phyloP scores from a whole-genome alignment of 92 coral and sea anemone genomes.

The Diadumene lineata region DNA sequence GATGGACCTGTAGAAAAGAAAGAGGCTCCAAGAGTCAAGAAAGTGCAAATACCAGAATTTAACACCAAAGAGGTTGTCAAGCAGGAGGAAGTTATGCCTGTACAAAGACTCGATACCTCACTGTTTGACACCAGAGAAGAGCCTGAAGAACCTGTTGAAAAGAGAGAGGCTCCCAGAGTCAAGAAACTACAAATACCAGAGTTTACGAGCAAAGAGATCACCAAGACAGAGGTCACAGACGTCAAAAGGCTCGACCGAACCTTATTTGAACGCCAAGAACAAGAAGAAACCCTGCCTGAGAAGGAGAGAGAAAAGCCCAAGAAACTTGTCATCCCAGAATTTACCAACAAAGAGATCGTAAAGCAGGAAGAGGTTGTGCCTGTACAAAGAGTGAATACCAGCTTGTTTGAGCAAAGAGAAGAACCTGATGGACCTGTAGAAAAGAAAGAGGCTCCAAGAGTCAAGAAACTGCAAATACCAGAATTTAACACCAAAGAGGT shows the following conservation, averaged over 20 bases:
- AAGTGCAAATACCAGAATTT: neutral
- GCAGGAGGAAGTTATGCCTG: neutral
- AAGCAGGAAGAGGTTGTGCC: neutral
- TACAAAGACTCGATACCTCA: neutral
- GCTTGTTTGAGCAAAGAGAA: neutral
- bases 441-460: neutral
- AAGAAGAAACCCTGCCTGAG: neutral
- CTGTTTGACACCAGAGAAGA: neutral
- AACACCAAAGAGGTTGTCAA: neutral
- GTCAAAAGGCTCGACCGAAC: neutral
- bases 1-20: too few relatives aligned
- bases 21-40: neutral
- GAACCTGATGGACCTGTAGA: constrained; percentile 1
- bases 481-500: neutral
- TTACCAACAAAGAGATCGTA: neutral
- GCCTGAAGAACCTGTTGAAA: neutral
- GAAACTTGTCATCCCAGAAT: constrained; percentile 5
- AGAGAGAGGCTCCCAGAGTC: constrained; percentile 1
- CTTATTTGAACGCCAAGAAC: neutral
- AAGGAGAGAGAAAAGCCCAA: neutral
- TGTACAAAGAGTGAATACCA: neutral
- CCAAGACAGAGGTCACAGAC: neutral
- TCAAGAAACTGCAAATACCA: constrained; percentile 1
- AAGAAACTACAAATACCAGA: constrained; percentile 1
- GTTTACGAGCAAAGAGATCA: neutral